Evolutionary conservation across 2,797 vertebrate species (phyloP).

Genomic region (Gymnothorax javanicus): DNA sequence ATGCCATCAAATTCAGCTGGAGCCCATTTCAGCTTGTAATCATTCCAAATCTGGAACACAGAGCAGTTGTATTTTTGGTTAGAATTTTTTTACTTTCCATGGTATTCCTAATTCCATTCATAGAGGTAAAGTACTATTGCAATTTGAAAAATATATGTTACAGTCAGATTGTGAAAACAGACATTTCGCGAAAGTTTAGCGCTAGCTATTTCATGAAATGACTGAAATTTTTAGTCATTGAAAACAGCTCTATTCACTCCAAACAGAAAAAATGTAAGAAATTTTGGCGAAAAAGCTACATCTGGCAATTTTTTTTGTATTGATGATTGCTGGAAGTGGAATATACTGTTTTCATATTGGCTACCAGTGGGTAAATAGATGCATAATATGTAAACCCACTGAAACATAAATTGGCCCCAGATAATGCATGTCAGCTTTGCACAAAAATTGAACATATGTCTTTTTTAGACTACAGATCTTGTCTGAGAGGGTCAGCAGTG

Average conservation of each 20-base stretch:
- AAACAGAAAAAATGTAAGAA: too few relatives aligned
- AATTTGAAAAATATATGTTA: too few relatives aligned
- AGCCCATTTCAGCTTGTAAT: conserved; percentile 88
- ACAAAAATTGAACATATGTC: neutral
- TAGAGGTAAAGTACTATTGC: neutral
- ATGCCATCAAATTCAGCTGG: conserved; percentile 86
- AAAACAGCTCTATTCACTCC: too few relatives aligned
- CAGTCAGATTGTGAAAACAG: too few relatives aligned
- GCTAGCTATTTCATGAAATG: too few relatives aligned
- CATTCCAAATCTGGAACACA: conserved; percentile 86
- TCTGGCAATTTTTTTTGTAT: too few relatives aligned
- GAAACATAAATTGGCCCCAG: neutral
- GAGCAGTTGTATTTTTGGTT: neutral
- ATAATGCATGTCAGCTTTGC: too few relatives aligned
- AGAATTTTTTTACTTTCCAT: neutral
- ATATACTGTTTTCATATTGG: neutral
- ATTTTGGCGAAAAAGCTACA: too few relatives aligned
- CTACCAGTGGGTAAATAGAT: neutral
- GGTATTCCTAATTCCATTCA: neutral
- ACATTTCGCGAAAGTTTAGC: too few relatives aligned
- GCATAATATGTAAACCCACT: neutral
- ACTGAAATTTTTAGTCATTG: too few relatives aligned
- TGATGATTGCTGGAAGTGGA: neutral
- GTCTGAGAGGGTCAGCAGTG: neutral
- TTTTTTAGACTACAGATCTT: neutral